phyloP scores from a whole-genome alignment of 2,797 vertebrate species.

The Coilia nasus region DNA sequence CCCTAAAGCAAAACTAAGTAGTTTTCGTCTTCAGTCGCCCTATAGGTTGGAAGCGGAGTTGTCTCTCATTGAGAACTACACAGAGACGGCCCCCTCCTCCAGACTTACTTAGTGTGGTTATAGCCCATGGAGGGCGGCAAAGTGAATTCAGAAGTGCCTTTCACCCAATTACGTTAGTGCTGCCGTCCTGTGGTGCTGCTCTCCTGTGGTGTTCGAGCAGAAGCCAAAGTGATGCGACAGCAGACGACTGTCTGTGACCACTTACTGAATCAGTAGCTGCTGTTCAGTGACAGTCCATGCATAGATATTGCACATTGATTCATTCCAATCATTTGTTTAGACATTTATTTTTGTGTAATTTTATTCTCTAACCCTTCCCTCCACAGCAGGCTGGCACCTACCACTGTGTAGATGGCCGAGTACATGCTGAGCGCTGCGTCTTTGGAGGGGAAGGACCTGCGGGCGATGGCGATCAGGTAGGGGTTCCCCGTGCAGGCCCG shows the following conservation, averaged over 20 bases:
- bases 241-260: not conserved
- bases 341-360: too few relatives aligned
- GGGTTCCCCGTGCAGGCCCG: slow-evolving; percentile 84
- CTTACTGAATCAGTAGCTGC: not conserved
- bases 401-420: slow-evolving; percentile 85
- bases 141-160: too few relatives aligned
- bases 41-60: too few relatives aligned
- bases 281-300: not conserved
- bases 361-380: too few relatives aligned
- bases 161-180: too few relatives aligned
- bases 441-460: slow-evolving; percentile 91
- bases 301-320: not conserved
- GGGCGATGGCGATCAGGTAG: slow-evolving; percentile 80
- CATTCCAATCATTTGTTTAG: not conserved
- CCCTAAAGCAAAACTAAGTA: too few relatives aligned
- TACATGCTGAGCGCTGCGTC: slow-evolving; percentile 89
- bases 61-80: too few relatives aligned
- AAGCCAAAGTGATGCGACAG: not conserved
- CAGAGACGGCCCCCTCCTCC: too few relatives aligned
- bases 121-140: too few relatives aligned
- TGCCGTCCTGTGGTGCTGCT: not conserved
- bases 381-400: slow-evolving; percentile 46
- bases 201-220: not conserved
- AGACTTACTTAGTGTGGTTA: too few relatives aligned
- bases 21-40: too few relatives aligned